Evolutionary conservation across 2,888 invertebrate species (phyloP), one percentile per base, ranked within the genome.

Genomic region (Drosophila neonasuta): DNA sequence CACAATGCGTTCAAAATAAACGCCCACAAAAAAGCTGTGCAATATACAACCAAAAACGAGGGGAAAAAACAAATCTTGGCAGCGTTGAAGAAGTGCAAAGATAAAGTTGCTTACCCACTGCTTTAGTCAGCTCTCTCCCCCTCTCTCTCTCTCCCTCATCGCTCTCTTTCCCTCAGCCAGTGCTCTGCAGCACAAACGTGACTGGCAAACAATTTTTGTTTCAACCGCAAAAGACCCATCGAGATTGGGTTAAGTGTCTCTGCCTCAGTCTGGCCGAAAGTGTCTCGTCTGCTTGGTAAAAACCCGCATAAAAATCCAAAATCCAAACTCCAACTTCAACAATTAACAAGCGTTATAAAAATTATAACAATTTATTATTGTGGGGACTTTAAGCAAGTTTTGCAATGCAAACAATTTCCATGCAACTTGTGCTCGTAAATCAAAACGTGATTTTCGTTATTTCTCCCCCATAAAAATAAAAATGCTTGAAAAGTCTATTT

Each of bases 151-250:
- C 17, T 36, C 29, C 29, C 41, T 11, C 39, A 2, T 1, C 15
- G 32, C 39, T 8, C 3, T 1, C 13, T 41, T 39, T 8, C 42
- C 39, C 30, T 49, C 24, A 41, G 6, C 7, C 13, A 3, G 17
- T 32, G 10, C 49, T 63, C 66, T 77, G 84, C 84, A 73, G 59
- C 80, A 79, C 73, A 84, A 76, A 80, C 85, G 80, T 80, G 80
- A 80, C 80, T 81, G 65, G 85, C 81, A 79, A 76, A 84, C 82
- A 84, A 74, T 79, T 80, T 84, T 68, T 50, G 69, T 69, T 73
- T 81, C 62, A 76, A 63, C 66, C 64, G 64, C 78, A 71, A 62
- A 63, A 74, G 61, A 71, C 67, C 61, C 66, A 71, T 59, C 57
- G 63, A 74, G 75, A 66, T 71, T 66, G 61, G 65, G 60, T 84